Conservation (phyloP, 1,140 invertebrate genomes). For the Euglossa dilemma region DNA sequence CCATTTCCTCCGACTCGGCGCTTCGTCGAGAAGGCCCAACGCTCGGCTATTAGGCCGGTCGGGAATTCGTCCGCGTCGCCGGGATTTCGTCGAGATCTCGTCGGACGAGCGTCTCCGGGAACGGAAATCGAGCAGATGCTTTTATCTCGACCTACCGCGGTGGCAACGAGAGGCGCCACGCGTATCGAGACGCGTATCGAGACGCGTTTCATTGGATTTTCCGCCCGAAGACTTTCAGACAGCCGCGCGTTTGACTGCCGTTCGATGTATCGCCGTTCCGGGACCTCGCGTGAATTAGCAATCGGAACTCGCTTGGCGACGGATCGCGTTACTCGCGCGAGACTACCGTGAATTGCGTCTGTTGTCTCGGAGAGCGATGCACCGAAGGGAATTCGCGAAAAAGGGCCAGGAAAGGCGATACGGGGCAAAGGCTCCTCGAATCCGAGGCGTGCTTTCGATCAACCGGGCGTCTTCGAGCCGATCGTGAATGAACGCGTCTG, state of each 20-base stretch:
- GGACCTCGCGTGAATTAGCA: slow-evolving; percentile 74
- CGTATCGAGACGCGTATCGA: slow-evolving; percentile 72
- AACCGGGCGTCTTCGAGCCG: neutral
- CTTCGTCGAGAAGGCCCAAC: slow-evolving; percentile 57
- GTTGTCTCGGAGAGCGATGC: slow-evolving; percentile 57
- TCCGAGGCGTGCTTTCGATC: slow-evolving; percentile 43
- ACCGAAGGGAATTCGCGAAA: slow-evolving; percentile 54
- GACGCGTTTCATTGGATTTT: slow-evolving; percentile 78
- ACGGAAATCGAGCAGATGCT: neutral
- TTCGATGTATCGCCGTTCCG: slow-evolving; percentile 71
- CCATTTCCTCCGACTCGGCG: neutral
- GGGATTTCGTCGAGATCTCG: too few relatives aligned
- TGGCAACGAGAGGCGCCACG: slow-evolving; percentile 72
- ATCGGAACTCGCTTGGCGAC: slow-evolving; percentile 55
- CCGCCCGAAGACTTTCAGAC: slow-evolving; percentile 74
- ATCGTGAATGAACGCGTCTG: neutral
- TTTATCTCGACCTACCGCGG: slow-evolving; percentile 60
- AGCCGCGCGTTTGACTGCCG: slow-evolving; percentile 73
- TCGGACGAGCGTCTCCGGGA: too few relatives aligned
- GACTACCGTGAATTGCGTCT: slow-evolving; percentile 62
- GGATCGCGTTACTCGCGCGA: slow-evolving; percentile 65
- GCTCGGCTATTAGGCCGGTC: slow-evolving; percentile 54
- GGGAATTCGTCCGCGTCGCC: slow-evolving; percentile 58
- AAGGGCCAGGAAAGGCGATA: slow-evolving; percentile 31
- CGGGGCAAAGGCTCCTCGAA: slow-evolving; percentile 44